Conservation (phyloP, 64 coral and sea anemone genomes). For the Porites lutea region DNA sequence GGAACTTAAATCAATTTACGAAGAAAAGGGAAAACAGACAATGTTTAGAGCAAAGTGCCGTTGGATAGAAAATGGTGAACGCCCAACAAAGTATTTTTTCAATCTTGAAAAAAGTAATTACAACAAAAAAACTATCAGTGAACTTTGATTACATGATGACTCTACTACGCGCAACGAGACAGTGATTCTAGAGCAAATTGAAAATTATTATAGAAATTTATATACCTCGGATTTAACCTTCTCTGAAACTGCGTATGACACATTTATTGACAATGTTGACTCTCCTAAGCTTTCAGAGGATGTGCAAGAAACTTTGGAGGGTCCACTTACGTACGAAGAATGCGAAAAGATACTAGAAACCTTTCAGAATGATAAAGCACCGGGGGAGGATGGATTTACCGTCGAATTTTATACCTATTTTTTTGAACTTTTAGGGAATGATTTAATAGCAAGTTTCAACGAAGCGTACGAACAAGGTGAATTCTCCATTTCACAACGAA, state of each 20-base stretch:
- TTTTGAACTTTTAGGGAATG: background rate
- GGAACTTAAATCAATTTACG: background rate
- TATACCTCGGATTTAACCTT: too few species aligned
- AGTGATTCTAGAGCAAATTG: too few species aligned
- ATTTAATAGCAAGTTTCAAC: background rate
- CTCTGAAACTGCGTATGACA: too few species aligned
- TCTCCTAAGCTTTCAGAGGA: background rate
- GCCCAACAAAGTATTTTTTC: slow-evolving; percentile 12
- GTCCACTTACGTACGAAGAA: background rate
- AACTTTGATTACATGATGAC: background rate
- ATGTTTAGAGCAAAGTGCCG: background rate
- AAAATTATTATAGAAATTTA: slow-evolving; percentile 12
- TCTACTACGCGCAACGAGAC: too few species aligned
- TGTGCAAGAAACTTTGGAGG: slow-evolving; percentile 8
- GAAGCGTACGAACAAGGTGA: background rate
- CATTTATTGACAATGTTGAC: too few species aligned
- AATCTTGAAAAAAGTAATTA: background rate
- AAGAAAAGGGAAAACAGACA: background rate
- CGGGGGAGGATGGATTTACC: background rate
- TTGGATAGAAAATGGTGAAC: slow-evolving; percentile 9
- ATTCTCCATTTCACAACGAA: slow-evolving; percentile 38
- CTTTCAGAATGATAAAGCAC: slow-evolving; percentile 3
- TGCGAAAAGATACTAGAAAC: slow-evolving; percentile 4
- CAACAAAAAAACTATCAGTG: background rate
- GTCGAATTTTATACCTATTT: background rate